Conservation (phyloP, 2,797 vertebrate genomes). For the Falco rusticolus region DNA sequence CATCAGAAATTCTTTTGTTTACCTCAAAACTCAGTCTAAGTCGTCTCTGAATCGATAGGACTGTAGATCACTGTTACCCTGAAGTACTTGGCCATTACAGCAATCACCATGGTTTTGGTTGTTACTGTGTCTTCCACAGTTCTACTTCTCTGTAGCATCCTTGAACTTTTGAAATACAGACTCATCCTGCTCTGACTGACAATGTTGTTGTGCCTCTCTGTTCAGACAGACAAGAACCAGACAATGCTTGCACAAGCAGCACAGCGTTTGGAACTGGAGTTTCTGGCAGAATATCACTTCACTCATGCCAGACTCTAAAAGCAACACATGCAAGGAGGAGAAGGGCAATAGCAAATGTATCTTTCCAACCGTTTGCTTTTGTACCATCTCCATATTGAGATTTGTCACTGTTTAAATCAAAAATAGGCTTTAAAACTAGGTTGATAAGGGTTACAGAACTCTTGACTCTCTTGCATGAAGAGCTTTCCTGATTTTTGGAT, state of each 20-base stretch:
- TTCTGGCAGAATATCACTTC: not conserved
- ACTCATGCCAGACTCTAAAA: conserved; percentile 1
- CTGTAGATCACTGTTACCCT: not conserved
- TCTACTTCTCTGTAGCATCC: not conserved
- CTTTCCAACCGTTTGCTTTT: not conserved
- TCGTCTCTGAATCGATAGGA: not conserved
- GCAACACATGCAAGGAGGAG: not conserved
- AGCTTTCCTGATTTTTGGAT: not conserved
- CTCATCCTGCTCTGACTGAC: not conserved
- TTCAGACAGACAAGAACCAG: not conserved
- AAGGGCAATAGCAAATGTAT: conserved; percentile 30
- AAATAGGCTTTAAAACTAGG: conserved; percentile 20
- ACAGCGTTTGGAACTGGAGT: not conserved
- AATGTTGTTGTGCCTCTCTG: not conserved
- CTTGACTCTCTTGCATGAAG: not conserved
- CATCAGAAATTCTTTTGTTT: not conserved
- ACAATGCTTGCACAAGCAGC: not conserved
- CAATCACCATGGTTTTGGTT: not conserved
- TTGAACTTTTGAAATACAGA: not conserved
- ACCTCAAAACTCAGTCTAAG: not conserved
- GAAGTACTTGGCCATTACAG: not conserved
- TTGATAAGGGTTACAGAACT: conserved; percentile 10
- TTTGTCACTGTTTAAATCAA: not conserved
- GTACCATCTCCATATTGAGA: not conserved
- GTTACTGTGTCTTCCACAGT: not conserved